These are phyloP conservation scores for Champsocephalus esox DNA, from an alignment of 2,797 vertebrate genomes.

Conservation along the genomic window DNA sequence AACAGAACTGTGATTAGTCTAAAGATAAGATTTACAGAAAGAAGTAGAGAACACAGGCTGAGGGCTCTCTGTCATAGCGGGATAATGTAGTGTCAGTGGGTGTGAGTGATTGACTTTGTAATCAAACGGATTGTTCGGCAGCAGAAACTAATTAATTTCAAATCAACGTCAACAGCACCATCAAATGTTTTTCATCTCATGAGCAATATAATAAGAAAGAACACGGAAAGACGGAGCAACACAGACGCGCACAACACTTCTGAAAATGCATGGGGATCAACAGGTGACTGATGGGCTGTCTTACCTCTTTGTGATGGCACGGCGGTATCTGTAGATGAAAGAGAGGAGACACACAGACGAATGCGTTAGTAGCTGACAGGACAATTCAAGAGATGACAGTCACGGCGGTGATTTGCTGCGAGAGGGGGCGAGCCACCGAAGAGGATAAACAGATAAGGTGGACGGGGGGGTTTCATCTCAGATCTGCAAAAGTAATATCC, in stretches of 20 bases:
- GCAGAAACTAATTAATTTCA: conserved; percentile 65
- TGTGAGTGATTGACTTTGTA: conserved; percentile 77
- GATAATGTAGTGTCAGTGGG: conserved; percentile 72
- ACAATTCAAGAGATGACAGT: conserved; percentile 56
- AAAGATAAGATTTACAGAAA: conserved; percentile 53
- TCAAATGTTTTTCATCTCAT: conserved; percentile 66
- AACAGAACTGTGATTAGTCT: conserved; percentile 69
- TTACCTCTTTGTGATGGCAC: conserved; percentile 84
- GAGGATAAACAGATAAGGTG: conserved; percentile 53
- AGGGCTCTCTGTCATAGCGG: conserved; percentile 59
- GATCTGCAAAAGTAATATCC: conserved; percentile 29
- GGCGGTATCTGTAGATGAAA: conserved; percentile 77
- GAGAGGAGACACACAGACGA: conserved; percentile 56
- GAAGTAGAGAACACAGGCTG: conserved; percentile 38
- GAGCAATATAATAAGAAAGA: conserved; percentile 33
- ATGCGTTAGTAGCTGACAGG: conserved; percentile 56
- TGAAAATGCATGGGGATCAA: conserved; percentile 27
- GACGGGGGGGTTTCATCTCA: conserved; percentile 47
- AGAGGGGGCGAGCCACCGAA: conserved; percentile 34
- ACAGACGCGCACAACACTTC: conserved; percentile 20
- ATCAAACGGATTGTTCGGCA: conserved; percentile 76
- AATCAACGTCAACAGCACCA: conserved; percentile 64
- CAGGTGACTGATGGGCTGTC: conserved; percentile 64
- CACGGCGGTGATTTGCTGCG: conserved; percentile 28
- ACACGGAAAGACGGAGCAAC: conserved; percentile 11